Evolutionary conservation across 92 coral and sea anemone species (phyloP), one percentile per base, ranked within the genome.

Genomic region (Chrysogorgia sp.): DNA sequence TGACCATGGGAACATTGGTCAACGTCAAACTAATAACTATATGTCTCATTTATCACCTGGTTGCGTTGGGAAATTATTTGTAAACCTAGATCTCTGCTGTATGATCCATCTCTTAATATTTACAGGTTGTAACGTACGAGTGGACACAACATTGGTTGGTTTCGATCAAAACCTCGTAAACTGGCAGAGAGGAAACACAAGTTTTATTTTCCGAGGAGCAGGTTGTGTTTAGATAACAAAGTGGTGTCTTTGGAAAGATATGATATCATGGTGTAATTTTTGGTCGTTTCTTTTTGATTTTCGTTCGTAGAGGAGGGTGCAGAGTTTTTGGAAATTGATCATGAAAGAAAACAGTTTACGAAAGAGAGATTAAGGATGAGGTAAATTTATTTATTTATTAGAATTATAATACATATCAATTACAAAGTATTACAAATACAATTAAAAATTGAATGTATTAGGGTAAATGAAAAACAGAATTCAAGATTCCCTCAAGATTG

Each of bases 181-280:
- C 64, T 96, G 99, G 97, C 96, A 96, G 71, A 79, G 99, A 65
- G 99, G 99, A 53, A 96, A 83, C 82, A 87, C 91, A 83, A 96
- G 97, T 77, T 96, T 92, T 43, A 80, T 96, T 29, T 96, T 96
- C 47, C 92, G 84, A 78, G 99, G 94, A 29, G 87, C 84, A 91
- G 99, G 99, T 94, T 74, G 26, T 49, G 17, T 47, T 47, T 25
- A 22, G n/a, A n/a, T 59, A 10, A 22, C 25, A 26, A 33, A 12
- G 3, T 59, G 34, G 3, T 59, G 34, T 10, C 7, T 12, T 59
- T 24, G 34, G 12, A 37, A 37, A 37, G 5, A 37, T 37, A 4
- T 37, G 43, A 47, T 12, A 47, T 7, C 2, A 7, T 47, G 7
- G n/a, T 2, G 53, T 47, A 0, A 32, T 60, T 23, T 21, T 1